Base-by-base conservation (phyloP, 53 echinoderm and acorn worm species). In the Actinopyga echinites region DNA sequence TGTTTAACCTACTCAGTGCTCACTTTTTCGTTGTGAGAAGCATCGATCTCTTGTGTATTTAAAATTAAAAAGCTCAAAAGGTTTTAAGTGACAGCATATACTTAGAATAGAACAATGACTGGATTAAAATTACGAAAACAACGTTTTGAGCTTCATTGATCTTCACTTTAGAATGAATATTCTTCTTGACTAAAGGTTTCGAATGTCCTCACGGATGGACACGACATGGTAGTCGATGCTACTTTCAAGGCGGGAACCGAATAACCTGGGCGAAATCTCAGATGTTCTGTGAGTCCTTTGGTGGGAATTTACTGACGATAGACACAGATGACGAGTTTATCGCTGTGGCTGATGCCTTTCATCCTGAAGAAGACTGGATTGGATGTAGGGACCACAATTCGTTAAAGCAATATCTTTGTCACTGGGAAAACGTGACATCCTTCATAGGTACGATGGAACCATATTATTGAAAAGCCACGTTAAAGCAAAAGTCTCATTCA, bases 281-380 rank as follows among this genome's bases (percentile, higher is more conserved):
- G 24, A 38, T 69, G 23, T 69, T 42, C 69, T 69, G 69, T 25
- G 43, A 69, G 24, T 69, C 69, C 24, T 69, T 69, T 42, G 69
- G 40, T 4, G 69, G 69, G 7, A 69, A 69, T 38, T 43, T 69
- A 2, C 69, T 69, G 3, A 43, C 43, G 2, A 3, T 69, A 4
- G 69, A 69, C 38, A 38, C 69, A 21, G 38, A 17, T 21, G 69
- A 36, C 12, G 69, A 69, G n/a, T 6, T 20, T 1, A 5, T 38
- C 21, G 69, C 42, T 12, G 43, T 69, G 2, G 5, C 6, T 5
- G 35, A 17, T 21, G 25, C 43, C 25, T 69, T 38, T 12, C 4
- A 6, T 13, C 40, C 69, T 11, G 13, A 8, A 1, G 20, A 69
- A 2, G 24, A 34, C 8, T 69, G 69, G 69, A 40, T 69, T 5